Percentiles rank a stretch among this genome's conserved stretches.
Conservation (phyloP, 1,140 invertebrate genomes). For the Apis cerana region DNA sequence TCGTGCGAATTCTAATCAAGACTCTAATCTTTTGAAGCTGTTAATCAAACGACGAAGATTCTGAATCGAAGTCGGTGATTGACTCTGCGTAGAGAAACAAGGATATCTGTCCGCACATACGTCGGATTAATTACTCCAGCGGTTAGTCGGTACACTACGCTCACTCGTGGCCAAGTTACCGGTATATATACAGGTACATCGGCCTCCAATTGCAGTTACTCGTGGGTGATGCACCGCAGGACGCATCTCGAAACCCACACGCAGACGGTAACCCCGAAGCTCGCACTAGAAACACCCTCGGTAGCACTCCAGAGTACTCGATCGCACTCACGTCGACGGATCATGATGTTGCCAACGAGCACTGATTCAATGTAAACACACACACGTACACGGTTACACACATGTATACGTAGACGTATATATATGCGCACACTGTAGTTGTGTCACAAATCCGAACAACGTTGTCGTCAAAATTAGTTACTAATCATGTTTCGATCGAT, state of each 20-base stretch:
- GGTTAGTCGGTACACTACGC: slow-evolving; percentile 51
- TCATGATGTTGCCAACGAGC: slow-evolving; percentile 64
- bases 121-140: slow-evolving; percentile 61
- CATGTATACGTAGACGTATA: slow-evolving; percentile 31
- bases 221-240: slow-evolving; percentile 56
- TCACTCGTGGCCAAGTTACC: slow-evolving; percentile 54
- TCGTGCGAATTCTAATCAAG: slow-evolving; percentile 21
- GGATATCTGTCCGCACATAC: slow-evolving; percentile 50
- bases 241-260: slow-evolving; percentile 61
- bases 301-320: slow-evolving; percentile 61
- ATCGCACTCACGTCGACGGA: slow-evolving; percentile 63
- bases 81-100: slow-evolving; percentile 29
- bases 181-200: slow-evolving; percentile 37
- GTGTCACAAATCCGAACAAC: slow-evolving; percentile 2
- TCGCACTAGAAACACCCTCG: slow-evolving; percentile 58
- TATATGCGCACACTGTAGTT: slow-evolving; percentile 9
- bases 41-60: slow-evolving; percentile 29
- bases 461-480: slow-evolving; percentile 17
- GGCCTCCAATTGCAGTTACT: slow-evolving; percentile 57
- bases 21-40: slow-evolving; percentile 15
- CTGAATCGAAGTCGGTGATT: slow-evolving; percentile 38
- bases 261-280: slow-evolving; percentile 57
- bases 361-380: slow-evolving; percentile 66
- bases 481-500: slow-evolving; percentile 29
- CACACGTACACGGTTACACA: slow-evolving; percentile 52